Evolutionary conservation across 2,113 vertebrate genomes (phyloP).

Genomic region (Natator depressus): DNA sequence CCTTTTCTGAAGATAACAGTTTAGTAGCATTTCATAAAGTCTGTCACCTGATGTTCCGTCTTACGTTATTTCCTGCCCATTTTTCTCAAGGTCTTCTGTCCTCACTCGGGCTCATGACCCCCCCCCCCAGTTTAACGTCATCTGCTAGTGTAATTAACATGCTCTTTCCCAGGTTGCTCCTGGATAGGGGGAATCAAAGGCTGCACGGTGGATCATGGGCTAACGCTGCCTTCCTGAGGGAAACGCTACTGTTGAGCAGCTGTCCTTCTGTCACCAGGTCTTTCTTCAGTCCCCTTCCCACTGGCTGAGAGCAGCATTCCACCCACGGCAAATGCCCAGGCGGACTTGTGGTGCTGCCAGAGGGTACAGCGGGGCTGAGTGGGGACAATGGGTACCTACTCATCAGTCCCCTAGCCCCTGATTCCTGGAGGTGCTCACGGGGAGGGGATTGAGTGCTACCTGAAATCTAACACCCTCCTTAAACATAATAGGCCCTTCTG

Average conservation of each 20-base stretch:
- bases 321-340: no score
- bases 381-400: no score
- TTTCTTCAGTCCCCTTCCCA: neutral
- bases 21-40: neutral
- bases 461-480: neutral
- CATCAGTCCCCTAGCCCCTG: no score
- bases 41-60: neutral
- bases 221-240: no score
- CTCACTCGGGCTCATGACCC: neutral
- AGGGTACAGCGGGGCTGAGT: no score
- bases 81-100: neutral
- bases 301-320: no score
- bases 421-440: neutral
- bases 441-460: neutral
- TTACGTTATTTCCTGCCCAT: neutral
- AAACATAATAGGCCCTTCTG: neutral
- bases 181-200: no score
- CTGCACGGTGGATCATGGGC: no score
- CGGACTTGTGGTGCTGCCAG: no score
- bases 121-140: no score
- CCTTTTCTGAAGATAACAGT: neutral
- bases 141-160: no score
- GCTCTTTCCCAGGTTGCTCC: no score
- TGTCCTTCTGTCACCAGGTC: neutral
- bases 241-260: neutral